phyloP scores from a whole-genome alignment of 2,113 vertebrate genomes.

The Carollia perspicillata region DNA sequence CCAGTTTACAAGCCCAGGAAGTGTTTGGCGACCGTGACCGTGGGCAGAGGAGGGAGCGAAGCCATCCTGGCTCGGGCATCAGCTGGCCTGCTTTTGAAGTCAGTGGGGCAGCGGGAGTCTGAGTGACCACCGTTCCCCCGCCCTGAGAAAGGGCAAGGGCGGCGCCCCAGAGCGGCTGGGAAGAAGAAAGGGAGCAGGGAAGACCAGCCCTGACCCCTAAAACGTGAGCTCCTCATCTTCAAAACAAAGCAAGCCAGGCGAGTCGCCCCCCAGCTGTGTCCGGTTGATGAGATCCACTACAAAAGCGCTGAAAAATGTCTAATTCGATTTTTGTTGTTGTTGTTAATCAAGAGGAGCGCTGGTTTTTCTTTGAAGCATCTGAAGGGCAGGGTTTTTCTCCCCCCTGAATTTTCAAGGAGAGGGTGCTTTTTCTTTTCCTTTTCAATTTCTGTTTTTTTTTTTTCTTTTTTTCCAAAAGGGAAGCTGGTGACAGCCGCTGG shows the following conservation, averaged over 20 bases:
- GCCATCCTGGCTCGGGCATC: conserved; percentile 32
- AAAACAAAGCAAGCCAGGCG: no score
- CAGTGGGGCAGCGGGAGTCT: conserved; percentile 33
- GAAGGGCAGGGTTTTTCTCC: background rate
- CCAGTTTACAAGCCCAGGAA: conserved; percentile 57
- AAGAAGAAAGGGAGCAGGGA: conserved; percentile 61
- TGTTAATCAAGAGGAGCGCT: background rate
- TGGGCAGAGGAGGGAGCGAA: conserved; percentile 43
- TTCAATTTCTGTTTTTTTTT: background rate
- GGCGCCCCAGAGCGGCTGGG: background rate
- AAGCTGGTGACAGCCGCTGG: background rate
- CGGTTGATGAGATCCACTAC: background rate
- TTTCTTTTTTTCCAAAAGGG: conserved; percentile 5
- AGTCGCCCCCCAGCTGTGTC: background rate
- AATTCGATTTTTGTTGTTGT: background rate
- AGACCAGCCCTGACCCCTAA: conserved; percentile 25
- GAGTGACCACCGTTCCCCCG: conserved; percentile 16
- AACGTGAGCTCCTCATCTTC: conserved; percentile 39
- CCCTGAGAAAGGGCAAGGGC: conserved; percentile 58
- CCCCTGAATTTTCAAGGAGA: background rate
- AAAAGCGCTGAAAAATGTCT: background rate
- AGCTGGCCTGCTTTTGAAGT: conserved; percentile 42
- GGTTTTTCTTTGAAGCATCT: conserved; percentile 15
- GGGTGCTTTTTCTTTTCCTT: background rate
- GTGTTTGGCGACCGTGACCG: conserved; percentile 45